A percentile compares a stretch with the other conserved stretches of the same genome.
Evolutionary conservation across 2,113 vertebrate species (phyloP).

Genomic region (Sclerurus mexicanus): DNA sequence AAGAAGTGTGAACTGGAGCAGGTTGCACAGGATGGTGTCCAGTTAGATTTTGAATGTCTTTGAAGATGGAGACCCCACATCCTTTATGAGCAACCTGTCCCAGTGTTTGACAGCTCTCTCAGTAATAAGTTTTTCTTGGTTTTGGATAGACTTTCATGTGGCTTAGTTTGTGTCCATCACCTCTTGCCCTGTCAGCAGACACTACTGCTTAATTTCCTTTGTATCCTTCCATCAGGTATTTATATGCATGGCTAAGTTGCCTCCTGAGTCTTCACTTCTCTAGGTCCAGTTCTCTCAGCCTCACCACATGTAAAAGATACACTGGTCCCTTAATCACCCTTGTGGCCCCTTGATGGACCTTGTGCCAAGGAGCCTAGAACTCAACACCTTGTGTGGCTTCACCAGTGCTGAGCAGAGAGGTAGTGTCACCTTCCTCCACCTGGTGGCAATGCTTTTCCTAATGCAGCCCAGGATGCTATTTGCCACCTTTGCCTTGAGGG

Average conservation of each 20-base stretch:
- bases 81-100: background rate
- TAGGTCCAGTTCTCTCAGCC: background rate
- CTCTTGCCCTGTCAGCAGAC: background rate
- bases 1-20: background rate
- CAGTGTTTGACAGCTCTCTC: background rate
- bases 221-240: background rate
- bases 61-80: background rate
- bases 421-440: background rate
- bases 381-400: background rate
- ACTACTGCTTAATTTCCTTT: background rate
- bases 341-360: background rate
- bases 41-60: background rate
- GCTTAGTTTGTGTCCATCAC: background rate
- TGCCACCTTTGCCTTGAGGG: background rate
- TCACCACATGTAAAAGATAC: background rate
- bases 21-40: background rate
- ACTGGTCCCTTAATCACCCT: background rate
- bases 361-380: background rate
- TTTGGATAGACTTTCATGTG: background rate
- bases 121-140: background rate
- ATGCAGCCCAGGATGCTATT: background rate
- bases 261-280: background rate
- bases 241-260: background rate
- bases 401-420: background rate
- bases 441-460: background rate